Conservation (phyloP, 2,113 vertebrate species). For the Ranitomeya imitator region DNA sequence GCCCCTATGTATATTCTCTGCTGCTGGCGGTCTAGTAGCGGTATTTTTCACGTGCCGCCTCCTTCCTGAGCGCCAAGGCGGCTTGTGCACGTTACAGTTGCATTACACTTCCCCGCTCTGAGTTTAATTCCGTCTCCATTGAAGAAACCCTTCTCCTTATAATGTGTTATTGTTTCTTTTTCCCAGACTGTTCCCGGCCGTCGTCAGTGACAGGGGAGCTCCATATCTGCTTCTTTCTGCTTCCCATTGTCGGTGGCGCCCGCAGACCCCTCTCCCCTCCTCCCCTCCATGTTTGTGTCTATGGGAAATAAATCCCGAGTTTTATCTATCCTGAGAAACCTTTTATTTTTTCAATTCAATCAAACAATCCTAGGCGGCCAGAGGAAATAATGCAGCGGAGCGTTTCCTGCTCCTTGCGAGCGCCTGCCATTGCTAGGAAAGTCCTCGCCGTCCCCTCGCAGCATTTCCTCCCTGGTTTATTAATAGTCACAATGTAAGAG, state of each 20-base stretch:
- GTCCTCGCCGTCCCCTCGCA: constrained; percentile 57
- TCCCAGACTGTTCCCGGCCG: background rate
- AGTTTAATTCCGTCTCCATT: background rate
- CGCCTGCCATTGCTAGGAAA: constrained; percentile 50
- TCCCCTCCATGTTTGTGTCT: constrained; percentile 31
- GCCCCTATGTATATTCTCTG: background rate
- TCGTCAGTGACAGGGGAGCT: background rate
- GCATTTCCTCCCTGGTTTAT: constrained; percentile 70
- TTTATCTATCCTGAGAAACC: constrained; percentile 47
- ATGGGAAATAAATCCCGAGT: background rate
- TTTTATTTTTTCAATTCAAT: constrained; percentile 22
- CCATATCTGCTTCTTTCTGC: background rate
- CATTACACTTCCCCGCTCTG: background rate
- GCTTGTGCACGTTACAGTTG: background rate
- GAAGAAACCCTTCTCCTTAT: background rate
- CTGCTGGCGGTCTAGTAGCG: background rate
- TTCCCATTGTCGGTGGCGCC: background rate
- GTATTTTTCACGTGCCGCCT: background rate
- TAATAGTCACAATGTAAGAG: constrained; percentile 73
- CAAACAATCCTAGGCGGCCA: background rate
- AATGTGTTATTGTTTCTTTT: constrained; percentile 27
- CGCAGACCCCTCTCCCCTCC: background rate
- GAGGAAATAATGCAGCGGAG: constrained; percentile 59
- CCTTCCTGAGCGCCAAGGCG: background rate
- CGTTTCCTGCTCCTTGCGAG: constrained; percentile 60